Conservation (phyloP, 2,113 vertebrate species). For the Carassius carassius region DNA sequence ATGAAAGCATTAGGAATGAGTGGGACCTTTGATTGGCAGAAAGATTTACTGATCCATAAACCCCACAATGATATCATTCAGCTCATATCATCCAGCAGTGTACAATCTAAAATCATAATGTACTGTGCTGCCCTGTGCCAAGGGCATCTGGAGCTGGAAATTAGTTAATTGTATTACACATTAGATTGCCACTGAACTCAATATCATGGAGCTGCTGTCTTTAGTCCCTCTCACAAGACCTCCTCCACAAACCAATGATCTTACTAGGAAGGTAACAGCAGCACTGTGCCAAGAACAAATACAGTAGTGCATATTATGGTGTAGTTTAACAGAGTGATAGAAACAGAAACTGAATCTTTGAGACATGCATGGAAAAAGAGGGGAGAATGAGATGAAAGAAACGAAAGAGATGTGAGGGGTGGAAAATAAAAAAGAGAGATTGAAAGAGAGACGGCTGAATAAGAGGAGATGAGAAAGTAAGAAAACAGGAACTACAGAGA, state of each 20-base stretch:
- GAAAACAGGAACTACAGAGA: neutral
- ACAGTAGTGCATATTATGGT: neutral
- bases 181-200: constrained; percentile 25
- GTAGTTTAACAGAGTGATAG: neutral
- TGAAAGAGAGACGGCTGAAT: neutral
- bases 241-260: constrained; percentile 23
- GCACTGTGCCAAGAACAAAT: constrained; percentile 31
- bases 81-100: constrained; percentile 50
- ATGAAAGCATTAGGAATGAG: neutral
- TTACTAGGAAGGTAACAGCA: constrained; percentile 21
- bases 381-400: neutral
- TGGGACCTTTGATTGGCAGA: neutral
- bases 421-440: neutral
- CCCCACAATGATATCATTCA: constrained; percentile 74
- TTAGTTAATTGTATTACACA: constrained; percentile 19
- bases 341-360: constrained; percentile 3
- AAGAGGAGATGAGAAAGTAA: neutral
- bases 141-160: neutral
- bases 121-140: constrained; percentile 27
- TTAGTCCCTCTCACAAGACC: neutral
- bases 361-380: neutral
- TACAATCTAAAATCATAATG: constrained; percentile 22
- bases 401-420: neutral
- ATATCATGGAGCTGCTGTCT: constrained; percentile 31
- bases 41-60: constrained; percentile 67